Conservation (phyloP, 2,888 invertebrate species). For the Cantharis flavilabris region DNA sequence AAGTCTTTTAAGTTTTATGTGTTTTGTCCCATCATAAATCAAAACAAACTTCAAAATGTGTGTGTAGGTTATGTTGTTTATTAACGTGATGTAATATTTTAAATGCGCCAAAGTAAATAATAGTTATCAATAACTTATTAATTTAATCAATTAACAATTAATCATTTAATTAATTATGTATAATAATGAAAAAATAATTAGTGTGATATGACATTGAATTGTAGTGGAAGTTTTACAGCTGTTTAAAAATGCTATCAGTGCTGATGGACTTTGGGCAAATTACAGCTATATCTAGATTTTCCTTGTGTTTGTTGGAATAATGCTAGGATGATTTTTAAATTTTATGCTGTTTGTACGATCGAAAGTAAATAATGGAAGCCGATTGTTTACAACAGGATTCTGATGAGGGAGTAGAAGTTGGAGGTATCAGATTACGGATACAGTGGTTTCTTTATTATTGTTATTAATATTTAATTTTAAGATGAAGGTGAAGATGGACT, state of each 20-base stretch:
- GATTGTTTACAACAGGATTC: constrained; percentile 48
- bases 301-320: not conserved
- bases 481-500: not conserved
- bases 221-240: not conserved
- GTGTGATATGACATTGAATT: not conserved
- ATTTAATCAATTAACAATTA: not conserved
- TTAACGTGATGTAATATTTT: not conserved
- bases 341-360: not conserved
- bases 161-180: not conserved
- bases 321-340: not conserved
- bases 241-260: not conserved
- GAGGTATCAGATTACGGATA: constrained; percentile 37
- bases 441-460: not conserved
- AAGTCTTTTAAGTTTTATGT: not conserved
- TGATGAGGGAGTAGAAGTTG: constrained; percentile 47
- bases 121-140: not conserved
- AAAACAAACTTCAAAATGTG: not conserved
- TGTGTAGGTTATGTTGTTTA: not conserved
- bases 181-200: not conserved
- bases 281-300: not conserved
- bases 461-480: not conserved
- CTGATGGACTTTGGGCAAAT: constrained; percentile 17
- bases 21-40: not conserved
- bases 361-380: constrained; percentile 44
- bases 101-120: not conserved